These are phyloP conservation scores for Synanthedon vespiformis DNA, from an alignment of 2,888 invertebrate species.

Conservation along the genomic window DNA sequence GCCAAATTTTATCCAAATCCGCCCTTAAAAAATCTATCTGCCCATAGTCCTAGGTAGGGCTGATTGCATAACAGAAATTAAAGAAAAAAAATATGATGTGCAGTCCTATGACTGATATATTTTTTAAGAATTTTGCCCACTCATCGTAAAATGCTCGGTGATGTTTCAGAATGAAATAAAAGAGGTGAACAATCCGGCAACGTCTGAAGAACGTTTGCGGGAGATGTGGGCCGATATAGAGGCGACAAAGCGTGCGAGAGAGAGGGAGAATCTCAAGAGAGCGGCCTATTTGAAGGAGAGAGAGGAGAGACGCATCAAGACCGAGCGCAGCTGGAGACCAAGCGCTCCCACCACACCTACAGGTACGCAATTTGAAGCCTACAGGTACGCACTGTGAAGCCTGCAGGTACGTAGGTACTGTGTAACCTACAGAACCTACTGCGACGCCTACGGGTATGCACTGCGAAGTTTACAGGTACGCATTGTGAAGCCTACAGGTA, in stretches of 20 bases:
- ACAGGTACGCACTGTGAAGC: neutral
- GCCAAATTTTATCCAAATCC: too few species aligned
- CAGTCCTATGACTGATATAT: too few species aligned
- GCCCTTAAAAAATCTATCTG: too few species aligned
- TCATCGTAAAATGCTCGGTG: neutral
- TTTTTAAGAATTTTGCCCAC: neutral
- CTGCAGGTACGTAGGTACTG: too few species aligned
- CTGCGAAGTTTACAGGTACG: too few species aligned
- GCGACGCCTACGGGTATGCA: neutral
- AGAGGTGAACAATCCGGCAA: conserved; percentile 52
- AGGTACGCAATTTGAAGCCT: neutral
- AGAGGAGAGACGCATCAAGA: conserved; percentile 73
- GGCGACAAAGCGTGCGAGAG: conserved; percentile 76
- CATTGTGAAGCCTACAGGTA: neutral
- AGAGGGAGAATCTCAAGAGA: conserved; percentile 74
- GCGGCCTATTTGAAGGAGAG: conserved; percentile 75
- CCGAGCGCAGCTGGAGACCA: conserved; percentile 73
- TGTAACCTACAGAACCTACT: too few species aligned
- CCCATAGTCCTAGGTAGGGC: too few species aligned
- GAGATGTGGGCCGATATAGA: conserved; percentile 83
- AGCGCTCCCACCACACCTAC: conserved; percentile 8
- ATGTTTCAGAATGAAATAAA: conserved; percentile 50
- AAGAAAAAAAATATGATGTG: too few species aligned
- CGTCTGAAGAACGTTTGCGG: conserved; percentile 79
- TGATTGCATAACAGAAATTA: too few species aligned